Evolutionary conservation across 2,797 vertebrate species (phyloP).

Genomic region (Erethizon dorsatum): DNA sequence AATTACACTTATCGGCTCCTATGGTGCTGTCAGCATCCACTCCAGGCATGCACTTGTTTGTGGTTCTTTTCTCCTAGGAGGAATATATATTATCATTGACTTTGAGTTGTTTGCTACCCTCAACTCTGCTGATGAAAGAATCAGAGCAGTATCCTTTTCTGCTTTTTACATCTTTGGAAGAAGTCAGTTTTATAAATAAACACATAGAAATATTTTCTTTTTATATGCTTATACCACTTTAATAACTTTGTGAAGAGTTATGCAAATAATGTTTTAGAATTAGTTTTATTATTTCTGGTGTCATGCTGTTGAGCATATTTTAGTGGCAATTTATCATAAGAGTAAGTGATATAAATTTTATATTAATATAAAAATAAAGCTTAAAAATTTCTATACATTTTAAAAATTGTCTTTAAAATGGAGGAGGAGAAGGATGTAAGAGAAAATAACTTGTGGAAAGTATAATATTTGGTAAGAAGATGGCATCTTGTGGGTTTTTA

Average conservation of each 20-base stretch:
- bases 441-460: not conserved
- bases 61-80: not conserved
- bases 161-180: not conserved
- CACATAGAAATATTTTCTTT: not conserved
- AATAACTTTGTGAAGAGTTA: not conserved
- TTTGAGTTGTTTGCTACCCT: not conserved
- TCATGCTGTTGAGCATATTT: not conserved
- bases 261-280: not conserved
- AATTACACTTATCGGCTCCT: not conserved
- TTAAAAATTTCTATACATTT: not conserved
- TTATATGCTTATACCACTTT: not conserved
- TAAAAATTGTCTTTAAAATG: not conserved
- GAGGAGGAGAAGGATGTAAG: not conserved
- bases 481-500: not conserved
- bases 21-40: not conserved
- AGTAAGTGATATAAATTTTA: not conserved
- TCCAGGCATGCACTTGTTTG: not conserved
- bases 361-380: not conserved
- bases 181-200: not conserved
- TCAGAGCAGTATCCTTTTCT: not conserved
- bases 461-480: not conserved
- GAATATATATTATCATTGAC: not conserved
- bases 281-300: not conserved
- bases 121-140: not conserved
- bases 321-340: not conserved